A percentile compares a stretch with the other conserved stretches of the same genome.
These are phyloP conservation scores for Ectobius pallidus DNA, from an alignment of 2,888 invertebrate genomes.

Conservation along the genomic window DNA sequence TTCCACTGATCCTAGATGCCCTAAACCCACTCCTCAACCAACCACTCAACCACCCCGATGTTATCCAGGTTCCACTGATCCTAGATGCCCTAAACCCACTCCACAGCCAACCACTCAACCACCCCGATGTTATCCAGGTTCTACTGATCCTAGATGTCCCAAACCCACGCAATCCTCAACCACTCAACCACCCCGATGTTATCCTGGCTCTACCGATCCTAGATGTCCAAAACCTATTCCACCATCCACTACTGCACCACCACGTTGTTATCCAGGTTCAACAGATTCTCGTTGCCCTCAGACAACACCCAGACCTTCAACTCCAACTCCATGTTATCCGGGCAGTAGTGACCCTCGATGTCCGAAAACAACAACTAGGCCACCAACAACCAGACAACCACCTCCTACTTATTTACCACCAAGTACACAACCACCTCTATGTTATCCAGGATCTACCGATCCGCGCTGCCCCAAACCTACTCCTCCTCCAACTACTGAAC, in stretches of 20 bases:
- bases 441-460: conserved; percentile 48
- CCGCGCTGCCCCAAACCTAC: conserved; percentile 40
- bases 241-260: conserved; percentile 31
- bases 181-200: conserved; percentile 43
- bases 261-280: conserved; percentile 37
- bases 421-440: conserved; percentile 46
- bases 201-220: conserved; percentile 44
- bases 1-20: conserved; percentile 41
- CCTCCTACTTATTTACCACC: conserved; percentile 42
- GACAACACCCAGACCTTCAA: conserved; percentile 45
- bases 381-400: conserved; percentile 11
- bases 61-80: conserved; percentile 48
- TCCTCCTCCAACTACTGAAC: conserved; percentile 38
- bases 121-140: conserved; percentile 49
- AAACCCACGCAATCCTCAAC: conserved; percentile 44
- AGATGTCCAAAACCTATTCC: conserved; percentile 40
- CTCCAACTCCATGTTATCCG: conserved; percentile 50
- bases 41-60: conserved; percentile 46
- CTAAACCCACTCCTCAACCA: conserved; percentile 25
- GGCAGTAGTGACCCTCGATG: conserved; percentile 48
- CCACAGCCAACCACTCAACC: conserved; percentile 32
- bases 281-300: conserved; percentile 45
- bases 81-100: conserved; percentile 45
- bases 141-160: conserved; percentile 51
- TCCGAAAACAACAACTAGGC: conserved; percentile 45